These are phyloP conservation scores for Coranthus polyacanthus DNA, from an alignment of 2,797 vertebrate genomes.

Conservation along the genomic window DNA sequence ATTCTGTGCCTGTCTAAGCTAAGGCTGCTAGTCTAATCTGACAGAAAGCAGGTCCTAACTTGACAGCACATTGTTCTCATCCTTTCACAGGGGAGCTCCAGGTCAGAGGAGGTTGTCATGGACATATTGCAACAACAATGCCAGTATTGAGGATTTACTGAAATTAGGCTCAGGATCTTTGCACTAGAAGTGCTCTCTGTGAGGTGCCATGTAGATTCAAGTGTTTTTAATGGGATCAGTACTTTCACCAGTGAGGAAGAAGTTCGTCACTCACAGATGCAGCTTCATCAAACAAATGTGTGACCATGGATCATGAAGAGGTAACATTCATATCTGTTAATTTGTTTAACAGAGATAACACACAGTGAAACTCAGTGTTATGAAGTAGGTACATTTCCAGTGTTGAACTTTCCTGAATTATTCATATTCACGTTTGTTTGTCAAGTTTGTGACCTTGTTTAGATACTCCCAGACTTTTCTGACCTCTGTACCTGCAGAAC, in stretches of 20 bases:
- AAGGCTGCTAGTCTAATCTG: constrained; percentile 14
- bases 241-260: constrained; percentile 30
- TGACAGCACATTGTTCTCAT: constrained; percentile 34
- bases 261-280: constrained; percentile 51
- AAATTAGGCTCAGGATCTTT: constrained; percentile 7
- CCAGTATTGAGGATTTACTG: constrained; percentile 28
- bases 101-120: constrained; percentile 27
- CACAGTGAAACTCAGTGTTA: background rate
- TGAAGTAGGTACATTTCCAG: background rate
- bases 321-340: constrained; percentile 49
- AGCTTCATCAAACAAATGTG: constrained; percentile 39
- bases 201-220: constrained; percentile 31
- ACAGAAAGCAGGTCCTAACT: constrained; percentile 30
- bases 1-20: background rate
- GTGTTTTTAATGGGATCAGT: background rate
- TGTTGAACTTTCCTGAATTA: background rate
- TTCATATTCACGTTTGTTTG: background rate
- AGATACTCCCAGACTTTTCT: background rate
- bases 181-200: background rate
- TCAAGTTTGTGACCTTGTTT: constrained; percentile 3
- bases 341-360: constrained; percentile 29
- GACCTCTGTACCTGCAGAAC: background rate
- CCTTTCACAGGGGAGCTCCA: constrained; percentile 47
- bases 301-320: constrained; percentile 77
- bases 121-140: constrained; percentile 34